phyloP scores from a whole-genome alignment of 1,140 invertebrate species.

The Atta texana region DNA sequence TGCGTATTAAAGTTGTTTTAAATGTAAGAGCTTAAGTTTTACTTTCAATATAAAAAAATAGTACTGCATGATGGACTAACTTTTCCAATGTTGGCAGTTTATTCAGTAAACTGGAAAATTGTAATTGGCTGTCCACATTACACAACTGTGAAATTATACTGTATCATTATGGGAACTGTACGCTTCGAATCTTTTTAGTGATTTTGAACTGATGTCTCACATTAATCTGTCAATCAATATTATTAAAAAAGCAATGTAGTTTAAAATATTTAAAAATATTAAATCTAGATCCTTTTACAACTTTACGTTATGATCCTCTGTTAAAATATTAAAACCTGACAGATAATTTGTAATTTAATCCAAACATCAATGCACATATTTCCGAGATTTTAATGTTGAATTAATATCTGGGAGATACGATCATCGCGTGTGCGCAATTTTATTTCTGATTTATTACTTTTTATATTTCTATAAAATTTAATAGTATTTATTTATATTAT shows the following conservation, averaged over 20 bases:
- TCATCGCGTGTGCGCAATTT: neutral
- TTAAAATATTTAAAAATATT: slow-evolving; percentile 36
- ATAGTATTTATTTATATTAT: slow-evolving; percentile 10
- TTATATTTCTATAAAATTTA: slow-evolving; percentile 11
- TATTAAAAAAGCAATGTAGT: slow-evolving; percentile 14
- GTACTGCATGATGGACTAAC: slow-evolving; percentile 20
- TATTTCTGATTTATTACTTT: slow-evolving; percentile 36
- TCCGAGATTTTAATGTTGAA: slow-evolving; percentile 9
- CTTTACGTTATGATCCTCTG: slow-evolving; percentile 6
- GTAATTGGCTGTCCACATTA: neutral
- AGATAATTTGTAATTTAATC: neutral
- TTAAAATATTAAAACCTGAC: slow-evolving; percentile 15
- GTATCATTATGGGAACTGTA: neutral
- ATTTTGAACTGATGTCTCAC: neutral
- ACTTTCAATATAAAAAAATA: neutral
- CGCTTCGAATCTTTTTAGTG: neutral
- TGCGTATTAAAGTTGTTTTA: neutral
- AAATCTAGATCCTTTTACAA: slow-evolving; percentile 29
- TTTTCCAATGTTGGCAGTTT: neutral
- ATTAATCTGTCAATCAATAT: neutral
- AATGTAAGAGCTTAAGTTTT: neutral
- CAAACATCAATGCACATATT: neutral
- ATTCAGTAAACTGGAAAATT: slow-evolving; percentile 13
- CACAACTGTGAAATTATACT: neutral
- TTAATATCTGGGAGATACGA: slow-evolving; percentile 29